A percentile compares a stretch with the other conserved stretches of the same genome.
Conservation (phyloP, 2,797 vertebrate genomes). For the Tachyglossus aculeatus region DNA sequence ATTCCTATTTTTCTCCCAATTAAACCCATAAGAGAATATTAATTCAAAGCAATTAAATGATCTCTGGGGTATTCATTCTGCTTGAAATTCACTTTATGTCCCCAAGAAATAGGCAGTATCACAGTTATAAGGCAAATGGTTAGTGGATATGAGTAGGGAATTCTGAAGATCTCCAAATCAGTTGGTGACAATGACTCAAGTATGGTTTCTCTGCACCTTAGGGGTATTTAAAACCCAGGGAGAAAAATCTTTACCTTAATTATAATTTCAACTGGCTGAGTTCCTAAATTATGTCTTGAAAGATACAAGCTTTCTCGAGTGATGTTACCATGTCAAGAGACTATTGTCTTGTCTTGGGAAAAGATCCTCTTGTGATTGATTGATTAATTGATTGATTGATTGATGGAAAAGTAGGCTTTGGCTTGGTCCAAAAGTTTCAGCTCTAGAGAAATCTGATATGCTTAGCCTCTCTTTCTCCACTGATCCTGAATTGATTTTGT, state of each 20-base stretch:
- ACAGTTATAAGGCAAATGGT: slow-evolving; percentile 36
- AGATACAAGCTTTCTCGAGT: slow-evolving; percentile 24
- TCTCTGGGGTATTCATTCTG: not conserved
- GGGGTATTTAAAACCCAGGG: slow-evolving; percentile 36
- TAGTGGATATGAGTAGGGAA: slow-evolving; percentile 22
- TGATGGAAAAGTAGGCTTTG: not conserved
- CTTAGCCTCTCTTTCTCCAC: not conserved
- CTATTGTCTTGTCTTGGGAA: not conserved
- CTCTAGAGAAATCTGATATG: not conserved
- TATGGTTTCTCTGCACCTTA: not conserved
- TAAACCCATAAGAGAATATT: slow-evolving; percentile 13
- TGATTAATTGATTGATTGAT: no score
- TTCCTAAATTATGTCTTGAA: slow-evolving; percentile 24
- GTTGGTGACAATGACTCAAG: not conserved
- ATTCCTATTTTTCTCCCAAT: slow-evolving; percentile 4
- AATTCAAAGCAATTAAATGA: slow-evolving; percentile 19
- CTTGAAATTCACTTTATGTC: slow-evolving; percentile 8
- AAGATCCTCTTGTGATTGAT: not conserved
- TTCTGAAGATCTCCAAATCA: not conserved
- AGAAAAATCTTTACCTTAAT: slow-evolving; percentile 37
- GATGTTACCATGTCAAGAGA: slow-evolving; percentile 9
- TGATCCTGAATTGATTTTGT: slow-evolving; percentile 31
- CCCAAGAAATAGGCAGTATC: slow-evolving; percentile 23
- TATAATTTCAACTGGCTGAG: slow-evolving; percentile 31
- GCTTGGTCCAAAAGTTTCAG: no score